Base-by-base conservation (phyloP, 2,797 vertebrate species). In the Sebastes dallii region DNA sequence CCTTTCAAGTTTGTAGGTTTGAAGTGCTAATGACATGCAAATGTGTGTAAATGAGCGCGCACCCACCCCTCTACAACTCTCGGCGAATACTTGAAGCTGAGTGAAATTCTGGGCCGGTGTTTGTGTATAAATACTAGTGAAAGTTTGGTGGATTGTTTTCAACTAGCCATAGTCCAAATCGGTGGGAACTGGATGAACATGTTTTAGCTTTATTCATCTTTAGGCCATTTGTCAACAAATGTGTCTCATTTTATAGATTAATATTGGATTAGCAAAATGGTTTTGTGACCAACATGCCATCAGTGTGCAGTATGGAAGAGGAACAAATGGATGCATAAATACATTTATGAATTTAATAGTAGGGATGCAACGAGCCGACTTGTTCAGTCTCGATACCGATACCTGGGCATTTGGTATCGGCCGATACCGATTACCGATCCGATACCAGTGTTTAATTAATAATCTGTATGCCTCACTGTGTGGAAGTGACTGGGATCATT, bases 21-120 rank as follows among this genome's bases (percentile, higher is more conserved):
- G 95, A 96, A 96, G 95, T 96, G 95, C 93, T 96, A 96, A 96
- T 95, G 89, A 91, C 86, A 96, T 96, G 95, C 94, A 95, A 95
- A 96, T 95, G 78, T 92, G 93, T 95, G 94, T 92, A 96, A 96
- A 96, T 94, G 89, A 94, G 91, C 78, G 86, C 80, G 84, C 91
- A 82, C 87, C 90, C 91, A 90, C 90, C 91, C 86, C 16, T 6
- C 56, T 61, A 88, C 91, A 93, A 91, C 89, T 91, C 86, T 87
- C 50, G 58, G 80, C 65, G 90, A 95, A 93, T 84, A 85, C 93
- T 89, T 89, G 81, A 90, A 88, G 89, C 85, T 50, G 84, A 84
- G 87, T 81, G 75, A 86, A 91, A 91, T 89, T 89, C 83, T 85
- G 78, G 82, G 80, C 81, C 82, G 54, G 70, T 91, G 89, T 94